A percentile compares a stretch with the other conserved stretches of the same genome.
Evolutionary conservation across 2,797 vertebrate genomes (phyloP).

Genomic region (Sorex maritimensis): DNA sequence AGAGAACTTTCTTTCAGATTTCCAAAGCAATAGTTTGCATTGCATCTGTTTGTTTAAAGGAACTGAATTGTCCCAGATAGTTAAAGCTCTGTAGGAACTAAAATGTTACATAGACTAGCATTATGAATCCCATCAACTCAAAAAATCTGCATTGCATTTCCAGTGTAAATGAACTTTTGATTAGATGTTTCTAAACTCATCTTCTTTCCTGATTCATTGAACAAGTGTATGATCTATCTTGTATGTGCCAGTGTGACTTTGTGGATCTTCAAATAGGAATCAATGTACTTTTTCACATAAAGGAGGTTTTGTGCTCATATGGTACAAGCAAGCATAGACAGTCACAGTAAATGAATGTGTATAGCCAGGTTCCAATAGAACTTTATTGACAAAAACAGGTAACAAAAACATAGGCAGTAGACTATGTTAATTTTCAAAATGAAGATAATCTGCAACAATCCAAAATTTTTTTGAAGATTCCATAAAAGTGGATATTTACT

Average conservation of each 20-base stretch:
- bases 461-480: no score
- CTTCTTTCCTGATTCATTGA: background rate
- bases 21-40: background rate
- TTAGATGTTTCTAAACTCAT: background rate
- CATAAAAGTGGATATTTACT: no score
- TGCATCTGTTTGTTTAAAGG: background rate
- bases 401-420: background rate
- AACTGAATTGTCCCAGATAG: background rate
- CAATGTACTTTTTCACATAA: background rate
- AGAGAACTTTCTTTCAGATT: background rate
- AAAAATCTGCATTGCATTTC: conserved; percentile 24
- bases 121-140: background rate
- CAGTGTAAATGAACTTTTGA: conserved; percentile 18
- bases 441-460: no score
- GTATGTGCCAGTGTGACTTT: background rate
- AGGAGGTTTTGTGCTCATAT: background rate
- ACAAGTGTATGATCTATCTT: background rate
- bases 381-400: background rate
- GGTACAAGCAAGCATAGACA: background rate
- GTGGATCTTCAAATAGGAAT: background rate
- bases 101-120: background rate
- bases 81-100: background rate
- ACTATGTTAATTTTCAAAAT: background rate
- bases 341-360: background rate
- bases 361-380: background rate